phyloP scores from a whole-genome alignment of 2,888 invertebrate genomes.

The Fragum fragum region DNA sequence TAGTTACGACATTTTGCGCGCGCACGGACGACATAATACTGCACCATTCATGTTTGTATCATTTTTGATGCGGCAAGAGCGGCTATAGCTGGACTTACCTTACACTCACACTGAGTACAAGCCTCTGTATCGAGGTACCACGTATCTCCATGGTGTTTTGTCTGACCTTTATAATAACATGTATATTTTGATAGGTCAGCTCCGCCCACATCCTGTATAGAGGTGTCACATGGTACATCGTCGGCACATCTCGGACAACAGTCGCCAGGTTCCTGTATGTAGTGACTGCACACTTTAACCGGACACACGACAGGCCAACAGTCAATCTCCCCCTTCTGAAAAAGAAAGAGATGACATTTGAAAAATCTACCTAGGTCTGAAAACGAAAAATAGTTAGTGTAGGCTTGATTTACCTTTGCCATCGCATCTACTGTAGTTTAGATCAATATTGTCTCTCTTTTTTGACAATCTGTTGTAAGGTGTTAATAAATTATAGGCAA shows the following conservation, averaged over 20 bases:
- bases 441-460: no score
- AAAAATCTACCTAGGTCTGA: no score
- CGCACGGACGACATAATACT: no score
- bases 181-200: slow-evolving; percentile 69
- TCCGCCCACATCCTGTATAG: slow-evolving; percentile 71
- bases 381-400: no score
- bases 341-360: no score
- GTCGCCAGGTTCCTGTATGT: slow-evolving; percentile 90
- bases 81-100: no score
- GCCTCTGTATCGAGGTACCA: slow-evolving; percentile 76
- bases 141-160: slow-evolving; percentile 72
- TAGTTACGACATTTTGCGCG: no score
- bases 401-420: no score
- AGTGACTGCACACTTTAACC: slow-evolving; percentile 90
- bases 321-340: slow-evolving; percentile 94
- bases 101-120: slow-evolving; percentile 85
- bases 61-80: background rate
- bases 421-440: no score
- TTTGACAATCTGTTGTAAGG: no score
- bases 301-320: slow-evolving; percentile 96
- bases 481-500: no score
- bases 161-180: slow-evolving; percentile 71
- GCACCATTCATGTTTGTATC: background rate
- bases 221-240: slow-evolving; percentile 76
- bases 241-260: slow-evolving; percentile 92